Percentiles rank a stretch among this genome's conserved stretches.
These are phyloP conservation scores for Xestia ashworthii DNA, from an alignment of 2,888 invertebrate genomes.

Conservation along the genomic window DNA sequence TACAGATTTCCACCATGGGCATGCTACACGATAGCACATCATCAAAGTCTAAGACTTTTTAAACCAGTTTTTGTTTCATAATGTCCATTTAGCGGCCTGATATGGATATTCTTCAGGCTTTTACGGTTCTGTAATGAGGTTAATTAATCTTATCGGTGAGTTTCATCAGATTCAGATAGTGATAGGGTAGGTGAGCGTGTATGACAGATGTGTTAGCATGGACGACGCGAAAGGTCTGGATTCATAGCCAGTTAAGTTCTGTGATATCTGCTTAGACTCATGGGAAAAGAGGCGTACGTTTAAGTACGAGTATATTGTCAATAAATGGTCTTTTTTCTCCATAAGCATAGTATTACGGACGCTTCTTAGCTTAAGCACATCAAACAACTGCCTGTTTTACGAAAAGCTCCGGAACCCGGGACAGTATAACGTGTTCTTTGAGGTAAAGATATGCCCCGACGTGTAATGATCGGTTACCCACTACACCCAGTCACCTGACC, in stretches of 20 bases:
- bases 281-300: too few species aligned
- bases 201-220: background rate
- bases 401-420: background rate
- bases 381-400: background rate
- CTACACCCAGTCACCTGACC: background rate
- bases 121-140: background rate
- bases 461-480: constrained; percentile 7
- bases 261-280: too few species aligned
- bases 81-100: background rate
- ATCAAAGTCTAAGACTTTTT: background rate
- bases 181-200: too few species aligned
- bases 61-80: background rate
- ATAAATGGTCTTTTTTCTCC: background rate
- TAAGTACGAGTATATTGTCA: too few species aligned
- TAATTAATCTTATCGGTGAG: background rate
- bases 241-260: too few species aligned
- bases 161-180: too few species aligned
- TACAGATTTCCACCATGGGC: too few species aligned
- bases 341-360: background rate
- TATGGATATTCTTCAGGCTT: background rate
- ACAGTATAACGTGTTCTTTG: background rate
- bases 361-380: background rate
- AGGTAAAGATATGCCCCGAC: background rate
- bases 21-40: too few species aligned
- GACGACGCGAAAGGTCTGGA: background rate